phyloP scores from a whole-genome alignment of 2,888 invertebrate genomes.

The Orchesellides sinensis region DNA sequence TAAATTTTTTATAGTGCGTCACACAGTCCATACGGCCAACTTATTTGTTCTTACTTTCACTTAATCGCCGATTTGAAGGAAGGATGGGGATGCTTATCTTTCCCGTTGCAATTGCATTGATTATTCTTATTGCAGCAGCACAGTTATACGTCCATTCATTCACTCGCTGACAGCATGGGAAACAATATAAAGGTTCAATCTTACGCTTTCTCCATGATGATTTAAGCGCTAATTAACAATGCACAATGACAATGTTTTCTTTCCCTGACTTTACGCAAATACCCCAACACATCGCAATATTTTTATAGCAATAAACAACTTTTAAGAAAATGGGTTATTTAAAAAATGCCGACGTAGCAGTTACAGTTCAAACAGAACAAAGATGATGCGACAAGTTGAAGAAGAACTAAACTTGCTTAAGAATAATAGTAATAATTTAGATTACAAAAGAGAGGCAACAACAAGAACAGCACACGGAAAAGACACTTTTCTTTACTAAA shows the following conservation, averaged over 20 bases:
- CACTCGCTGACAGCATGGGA: conserved; percentile 19
- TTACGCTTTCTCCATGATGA: conserved; percentile 12
- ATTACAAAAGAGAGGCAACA: conserved; percentile 15
- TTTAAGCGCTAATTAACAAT: background rate
- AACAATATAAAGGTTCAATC: conserved; percentile 9
- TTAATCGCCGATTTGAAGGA: background rate
- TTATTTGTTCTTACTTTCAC: conserved; percentile 12
- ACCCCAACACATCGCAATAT: background rate
- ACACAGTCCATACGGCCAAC: conserved; percentile 41
- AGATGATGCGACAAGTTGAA: too few relatives aligned
- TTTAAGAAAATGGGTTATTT: too few relatives aligned
- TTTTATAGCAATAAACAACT: background rate
- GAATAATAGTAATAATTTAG: conserved; percentile 12
- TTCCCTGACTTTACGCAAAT: background rate
- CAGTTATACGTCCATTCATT: conserved; percentile 33
- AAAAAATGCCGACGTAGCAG: too few relatives aligned
- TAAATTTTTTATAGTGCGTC: conserved; percentile 48
- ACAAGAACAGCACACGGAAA: background rate
- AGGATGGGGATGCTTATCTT: background rate
- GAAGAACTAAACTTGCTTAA: too few relatives aligned
- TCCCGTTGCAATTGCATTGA: background rate
- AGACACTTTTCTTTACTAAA: conserved; percentile 34
- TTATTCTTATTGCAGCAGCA: background rate
- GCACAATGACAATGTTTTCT: conserved; percentile 12
- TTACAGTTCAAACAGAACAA: too few relatives aligned